Evolutionary conservation across 2,113 vertebrate species (phyloP).

Genomic region (Microtus richardsoni): DNA sequence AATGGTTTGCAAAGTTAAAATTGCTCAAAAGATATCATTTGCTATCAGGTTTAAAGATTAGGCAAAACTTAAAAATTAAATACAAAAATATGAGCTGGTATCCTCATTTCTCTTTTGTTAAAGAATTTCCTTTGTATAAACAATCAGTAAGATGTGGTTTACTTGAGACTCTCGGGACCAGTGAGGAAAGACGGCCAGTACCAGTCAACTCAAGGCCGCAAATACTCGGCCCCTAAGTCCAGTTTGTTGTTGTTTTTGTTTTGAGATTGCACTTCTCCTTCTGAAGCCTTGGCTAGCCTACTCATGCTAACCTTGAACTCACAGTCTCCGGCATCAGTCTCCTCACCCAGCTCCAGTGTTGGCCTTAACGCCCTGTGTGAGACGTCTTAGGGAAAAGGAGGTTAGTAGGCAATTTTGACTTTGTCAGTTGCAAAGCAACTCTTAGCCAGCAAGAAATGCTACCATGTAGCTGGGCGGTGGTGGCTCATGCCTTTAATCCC

Average conservation of each 20-base stretch:
- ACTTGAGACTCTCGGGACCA: not conserved
- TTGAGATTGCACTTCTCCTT: not conserved
- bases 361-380: not conserved
- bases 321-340: not conserved
- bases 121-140: not conserved
- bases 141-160: too few species aligned
- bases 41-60: not conserved
- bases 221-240: not conserved
- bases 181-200: too few species aligned
- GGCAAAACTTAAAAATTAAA: not conserved
- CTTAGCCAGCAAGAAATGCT: not conserved
- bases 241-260: not conserved
- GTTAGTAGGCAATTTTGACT: not conserved
- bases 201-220: not conserved
- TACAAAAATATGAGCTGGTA: not conserved
- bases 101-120: not conserved
- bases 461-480: too few species aligned
- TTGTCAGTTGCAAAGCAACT: not conserved
- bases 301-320: not conserved
- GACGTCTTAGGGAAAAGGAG: too few species aligned
- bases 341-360: too few species aligned
- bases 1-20: not conserved
- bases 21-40: not conserved
- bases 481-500: too few species aligned
- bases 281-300: not conserved